Evolutionary conservation across 2,888 invertebrate genomes (phyloP).

Genomic region (Cyclophora albipunctata): DNA sequence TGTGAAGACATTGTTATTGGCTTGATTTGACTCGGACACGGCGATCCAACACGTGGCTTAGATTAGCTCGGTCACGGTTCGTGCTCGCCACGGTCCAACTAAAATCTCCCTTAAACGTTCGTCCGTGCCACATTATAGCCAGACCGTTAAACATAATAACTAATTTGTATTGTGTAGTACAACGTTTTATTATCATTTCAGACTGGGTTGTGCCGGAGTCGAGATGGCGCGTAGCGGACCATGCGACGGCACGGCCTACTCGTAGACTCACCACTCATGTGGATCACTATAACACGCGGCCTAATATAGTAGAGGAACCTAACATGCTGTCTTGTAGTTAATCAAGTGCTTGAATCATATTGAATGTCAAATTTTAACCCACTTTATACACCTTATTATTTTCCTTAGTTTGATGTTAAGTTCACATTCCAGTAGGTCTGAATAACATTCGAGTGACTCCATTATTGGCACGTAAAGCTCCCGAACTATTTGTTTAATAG

Average conservation of each 20-base stretch:
- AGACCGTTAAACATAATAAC: background rate
- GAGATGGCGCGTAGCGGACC: constrained; percentile 1
- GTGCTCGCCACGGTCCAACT: background rate
- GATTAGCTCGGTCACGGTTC: background rate
- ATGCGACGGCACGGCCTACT: background rate
- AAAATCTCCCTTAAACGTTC: background rate
- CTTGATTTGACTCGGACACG: background rate
- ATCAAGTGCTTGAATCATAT: too few relatives aligned
- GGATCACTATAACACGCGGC: too few relatives aligned
- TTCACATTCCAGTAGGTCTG: too few relatives aligned
- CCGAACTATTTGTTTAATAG: too few relatives aligned
- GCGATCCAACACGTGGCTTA: background rate
- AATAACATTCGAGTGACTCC: too few relatives aligned
- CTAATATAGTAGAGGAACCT: too few relatives aligned
- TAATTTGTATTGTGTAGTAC: background rate
- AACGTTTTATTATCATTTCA: background rate
- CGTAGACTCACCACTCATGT: background rate
- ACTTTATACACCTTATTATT: too few relatives aligned
- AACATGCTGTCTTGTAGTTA: too few relatives aligned
- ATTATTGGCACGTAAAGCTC: too few relatives aligned
- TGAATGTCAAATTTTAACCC: too few relatives aligned
- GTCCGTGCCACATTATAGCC: background rate
- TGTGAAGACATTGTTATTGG: too few relatives aligned
- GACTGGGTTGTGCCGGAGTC: background rate
- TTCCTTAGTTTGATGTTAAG: too few relatives aligned